These are phyloP conservation scores for Hyles euphorbiae DNA, from an alignment of 1,140 invertebrate species.

Conservation along the genomic window DNA sequence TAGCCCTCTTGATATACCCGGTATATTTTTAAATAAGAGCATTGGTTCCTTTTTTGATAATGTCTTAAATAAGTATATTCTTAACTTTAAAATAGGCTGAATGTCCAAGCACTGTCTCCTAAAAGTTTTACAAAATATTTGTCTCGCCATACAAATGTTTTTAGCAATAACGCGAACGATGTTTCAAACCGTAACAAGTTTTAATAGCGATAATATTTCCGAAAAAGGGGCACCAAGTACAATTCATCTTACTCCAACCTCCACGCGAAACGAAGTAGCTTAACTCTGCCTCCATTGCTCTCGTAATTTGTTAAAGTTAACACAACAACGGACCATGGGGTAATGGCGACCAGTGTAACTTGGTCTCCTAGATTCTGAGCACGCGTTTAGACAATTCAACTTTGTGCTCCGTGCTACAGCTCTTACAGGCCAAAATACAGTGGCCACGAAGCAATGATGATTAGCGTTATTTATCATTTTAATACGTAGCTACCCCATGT, in stretches of 20 bases:
- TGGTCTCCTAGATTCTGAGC: slow-evolving; percentile 23
- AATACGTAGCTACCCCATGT: slow-evolving; percentile 62
- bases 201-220: slow-evolving; percentile 35
- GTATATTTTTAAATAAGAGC: too few species aligned
- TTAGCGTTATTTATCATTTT: slow-evolving; percentile 69
- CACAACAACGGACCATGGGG: slow-evolving; percentile 48
- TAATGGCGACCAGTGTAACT: slow-evolving; percentile 33
- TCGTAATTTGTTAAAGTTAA: slow-evolving; percentile 68
- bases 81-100: too few species aligned
- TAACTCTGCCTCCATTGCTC: slow-evolving; percentile 50
- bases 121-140: too few species aligned
- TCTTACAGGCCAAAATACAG: slow-evolving; percentile 22
- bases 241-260: slow-evolving; percentile 54
- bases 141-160: too few species aligned
- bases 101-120: too few species aligned
- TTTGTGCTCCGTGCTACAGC: slow-evolving; percentile 2
- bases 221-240: slow-evolving; percentile 50
- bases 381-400: slow-evolving; percentile 1
- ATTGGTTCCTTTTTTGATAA: too few species aligned
- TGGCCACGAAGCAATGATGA: slow-evolving; percentile 53
- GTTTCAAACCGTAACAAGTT: neutral
- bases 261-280: slow-evolving; percentile 28
- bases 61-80: too few species aligned
- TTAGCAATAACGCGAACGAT: too few species aligned
- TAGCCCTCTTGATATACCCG: too few species aligned